Conservation (phyloP, 2,888 invertebrate genomes). For the Bombylius discolor region DNA sequence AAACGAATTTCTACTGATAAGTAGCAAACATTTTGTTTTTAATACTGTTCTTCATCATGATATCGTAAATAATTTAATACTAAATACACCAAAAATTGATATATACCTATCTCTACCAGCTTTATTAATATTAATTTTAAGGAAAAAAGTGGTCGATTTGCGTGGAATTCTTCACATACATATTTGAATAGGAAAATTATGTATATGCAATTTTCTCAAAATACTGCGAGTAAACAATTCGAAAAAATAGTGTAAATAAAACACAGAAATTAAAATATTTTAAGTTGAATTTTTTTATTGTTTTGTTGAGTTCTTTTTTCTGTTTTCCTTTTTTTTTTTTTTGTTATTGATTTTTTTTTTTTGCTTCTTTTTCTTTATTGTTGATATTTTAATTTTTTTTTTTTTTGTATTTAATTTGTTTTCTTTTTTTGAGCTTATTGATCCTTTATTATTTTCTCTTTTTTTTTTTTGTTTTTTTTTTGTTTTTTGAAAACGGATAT, state of each 20-base stretch:
- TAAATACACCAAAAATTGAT: too few relatives aligned
- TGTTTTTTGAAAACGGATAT: not conserved
- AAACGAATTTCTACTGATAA: too few relatives aligned
- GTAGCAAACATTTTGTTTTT: too few relatives aligned
- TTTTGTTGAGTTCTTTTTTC: not conserved
- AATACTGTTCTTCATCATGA: too few relatives aligned
- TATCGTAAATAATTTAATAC: too few relatives aligned
- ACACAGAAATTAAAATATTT: not conserved
- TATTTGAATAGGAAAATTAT: too few relatives aligned
- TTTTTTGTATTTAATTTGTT: not conserved
- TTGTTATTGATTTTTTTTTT: not conserved
- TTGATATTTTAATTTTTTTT: constrained; percentile 1
- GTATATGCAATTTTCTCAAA: too few relatives aligned
- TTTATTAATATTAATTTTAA: too few relatives aligned
- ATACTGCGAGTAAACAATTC: too few relatives aligned
- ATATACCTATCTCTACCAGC: too few relatives aligned
- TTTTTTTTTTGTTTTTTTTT: not conserved
- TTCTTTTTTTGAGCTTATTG: not conserved
- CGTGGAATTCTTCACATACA: too few relatives aligned
- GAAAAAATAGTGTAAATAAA: not conserved
- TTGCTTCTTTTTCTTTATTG: not conserved
- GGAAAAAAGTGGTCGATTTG: too few relatives aligned
- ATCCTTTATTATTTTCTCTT: not conserved
- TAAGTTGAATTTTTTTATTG: not conserved
- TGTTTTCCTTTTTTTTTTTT: not conserved